Evolutionary conservation across 2,797 vertebrate genomes (phyloP).

Genomic region (Protonibea diacanthus): DNA sequence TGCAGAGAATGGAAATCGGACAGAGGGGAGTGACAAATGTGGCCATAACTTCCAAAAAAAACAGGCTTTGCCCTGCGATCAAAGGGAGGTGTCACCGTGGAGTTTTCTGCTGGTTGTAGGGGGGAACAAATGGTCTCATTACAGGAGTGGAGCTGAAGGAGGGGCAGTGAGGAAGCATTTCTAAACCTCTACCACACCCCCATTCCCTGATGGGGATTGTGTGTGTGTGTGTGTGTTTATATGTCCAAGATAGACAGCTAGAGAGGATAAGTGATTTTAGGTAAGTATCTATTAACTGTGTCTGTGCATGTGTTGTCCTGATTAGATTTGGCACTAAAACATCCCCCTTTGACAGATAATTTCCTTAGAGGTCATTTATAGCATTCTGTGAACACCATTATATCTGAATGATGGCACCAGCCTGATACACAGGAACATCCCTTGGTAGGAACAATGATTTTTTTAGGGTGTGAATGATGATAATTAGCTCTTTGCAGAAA

Average conservation of each 20-base stretch:
- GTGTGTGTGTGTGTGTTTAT: constrained; percentile 43
- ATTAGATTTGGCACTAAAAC: constrained; percentile 74
- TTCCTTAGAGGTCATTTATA: constrained; percentile 67
- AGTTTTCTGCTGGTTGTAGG: constrained; percentile 63
- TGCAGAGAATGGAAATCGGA: constrained; percentile 67
- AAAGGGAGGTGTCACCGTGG: constrained; percentile 60
- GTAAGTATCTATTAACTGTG: constrained; percentile 52
- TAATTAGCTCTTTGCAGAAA: constrained; percentile 52
- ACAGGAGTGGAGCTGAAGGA: constrained; percentile 47
- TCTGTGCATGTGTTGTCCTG: constrained; percentile 49
- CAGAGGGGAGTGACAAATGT: constrained; percentile 71
- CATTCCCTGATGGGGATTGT: constrained; percentile 40
- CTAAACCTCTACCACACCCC: constrained; percentile 30
- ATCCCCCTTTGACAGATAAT: constrained; percentile 55
- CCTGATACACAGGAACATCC: constrained; percentile 24
- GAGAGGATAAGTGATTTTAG: constrained; percentile 58
- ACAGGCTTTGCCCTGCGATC: constrained; percentile 69
- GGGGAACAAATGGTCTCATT: constrained; percentile 70
- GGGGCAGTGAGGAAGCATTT: constrained; percentile 41
- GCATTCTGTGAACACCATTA: constrained; percentile 54
- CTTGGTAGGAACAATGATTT: constrained; percentile 22
- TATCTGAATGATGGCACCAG: constrained; percentile 46
- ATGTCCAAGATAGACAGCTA: constrained; percentile 50
- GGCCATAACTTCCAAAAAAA: constrained; percentile 67
- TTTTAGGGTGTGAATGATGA: constrained; percentile 38